These are phyloP conservation scores for Podarcis raffonei DNA, from an alignment of 2,113 vertebrate species.

Conservation along the genomic window DNA sequence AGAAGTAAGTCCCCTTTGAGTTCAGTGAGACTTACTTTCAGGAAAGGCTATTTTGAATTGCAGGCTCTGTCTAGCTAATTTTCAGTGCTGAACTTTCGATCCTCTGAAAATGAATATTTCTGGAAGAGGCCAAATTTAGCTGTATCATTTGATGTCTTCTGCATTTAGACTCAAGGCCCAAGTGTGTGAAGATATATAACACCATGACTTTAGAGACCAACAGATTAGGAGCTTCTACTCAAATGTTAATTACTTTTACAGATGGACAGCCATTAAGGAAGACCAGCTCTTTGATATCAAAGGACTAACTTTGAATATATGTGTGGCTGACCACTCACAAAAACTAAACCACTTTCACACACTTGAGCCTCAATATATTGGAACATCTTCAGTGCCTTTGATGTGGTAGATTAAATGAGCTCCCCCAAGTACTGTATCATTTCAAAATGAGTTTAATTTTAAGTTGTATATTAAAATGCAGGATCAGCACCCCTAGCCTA, in stretches of 20 bases:
- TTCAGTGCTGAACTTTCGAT: background rate
- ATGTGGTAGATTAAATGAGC: background rate
- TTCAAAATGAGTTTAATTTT: slow-evolving; percentile 11
- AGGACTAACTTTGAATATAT: background rate
- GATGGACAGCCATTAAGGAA: background rate
- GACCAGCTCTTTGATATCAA: background rate
- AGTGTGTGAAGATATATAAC: background rate
- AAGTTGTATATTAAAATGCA: background rate
- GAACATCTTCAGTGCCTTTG: background rate
- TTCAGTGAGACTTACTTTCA: background rate
- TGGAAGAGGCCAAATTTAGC: background rate
- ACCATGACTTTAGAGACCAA: background rate
- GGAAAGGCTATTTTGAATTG: background rate
- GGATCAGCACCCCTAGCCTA: background rate
- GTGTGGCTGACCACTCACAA: background rate
- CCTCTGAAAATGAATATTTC: background rate
- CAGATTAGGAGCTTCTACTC: background rate
- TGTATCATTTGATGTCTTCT: background rate
- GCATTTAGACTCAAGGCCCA: background rate
- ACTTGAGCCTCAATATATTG: background rate
- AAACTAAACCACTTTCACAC: background rate
- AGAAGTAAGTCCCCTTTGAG: background rate
- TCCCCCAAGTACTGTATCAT: background rate
- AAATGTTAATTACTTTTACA: slow-evolving; percentile 16
- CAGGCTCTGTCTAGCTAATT: background rate